These are phyloP conservation scores for Ammodytes marinus DNA, from an alignment of 2,113 vertebrate genomes.

Conservation along the genomic window DNA sequence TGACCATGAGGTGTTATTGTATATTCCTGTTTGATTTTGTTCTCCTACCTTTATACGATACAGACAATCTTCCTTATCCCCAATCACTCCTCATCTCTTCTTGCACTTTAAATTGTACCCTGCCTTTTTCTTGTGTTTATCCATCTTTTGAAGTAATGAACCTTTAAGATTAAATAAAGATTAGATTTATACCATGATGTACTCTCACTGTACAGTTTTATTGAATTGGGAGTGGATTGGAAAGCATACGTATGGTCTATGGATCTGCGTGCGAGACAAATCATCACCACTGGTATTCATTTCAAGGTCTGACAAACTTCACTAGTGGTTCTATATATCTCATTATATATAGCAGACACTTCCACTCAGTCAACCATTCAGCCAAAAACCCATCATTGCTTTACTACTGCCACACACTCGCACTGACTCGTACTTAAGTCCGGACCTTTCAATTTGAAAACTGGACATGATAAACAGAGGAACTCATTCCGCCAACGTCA, in stretches of 20 bases:
- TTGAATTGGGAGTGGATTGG: slow-evolving; percentile 45
- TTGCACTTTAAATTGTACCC: slow-evolving; percentile 80
- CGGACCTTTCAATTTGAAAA: neutral
- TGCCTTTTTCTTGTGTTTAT: slow-evolving; percentile 61
- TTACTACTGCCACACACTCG: neutral
- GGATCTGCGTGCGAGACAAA: neutral
- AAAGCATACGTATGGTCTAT: neutral
- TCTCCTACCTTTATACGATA: slow-evolving; percentile 35
- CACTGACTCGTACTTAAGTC: neutral
- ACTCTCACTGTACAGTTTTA: slow-evolving; percentile 69
- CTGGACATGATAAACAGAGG: neutral
- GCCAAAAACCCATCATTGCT: neutral
- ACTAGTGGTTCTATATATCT: neutral
- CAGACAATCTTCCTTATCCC: slow-evolving; percentile 35
- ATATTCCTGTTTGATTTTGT: slow-evolving; percentile 57
- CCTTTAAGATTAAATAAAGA: slow-evolving; percentile 85
- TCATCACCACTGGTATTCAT: neutral
- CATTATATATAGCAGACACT: neutral
- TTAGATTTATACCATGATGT: slow-evolving; percentile 80
- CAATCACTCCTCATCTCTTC: slow-evolving; percentile 60
- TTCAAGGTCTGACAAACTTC: neutral
- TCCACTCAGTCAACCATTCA: neutral
- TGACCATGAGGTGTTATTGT: slow-evolving; percentile 66
- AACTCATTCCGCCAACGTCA: neutral
- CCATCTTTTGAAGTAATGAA: slow-evolving; percentile 70